Conservation (phyloP, 1,140 invertebrate species). For the Nixonia krombeini region DNA sequence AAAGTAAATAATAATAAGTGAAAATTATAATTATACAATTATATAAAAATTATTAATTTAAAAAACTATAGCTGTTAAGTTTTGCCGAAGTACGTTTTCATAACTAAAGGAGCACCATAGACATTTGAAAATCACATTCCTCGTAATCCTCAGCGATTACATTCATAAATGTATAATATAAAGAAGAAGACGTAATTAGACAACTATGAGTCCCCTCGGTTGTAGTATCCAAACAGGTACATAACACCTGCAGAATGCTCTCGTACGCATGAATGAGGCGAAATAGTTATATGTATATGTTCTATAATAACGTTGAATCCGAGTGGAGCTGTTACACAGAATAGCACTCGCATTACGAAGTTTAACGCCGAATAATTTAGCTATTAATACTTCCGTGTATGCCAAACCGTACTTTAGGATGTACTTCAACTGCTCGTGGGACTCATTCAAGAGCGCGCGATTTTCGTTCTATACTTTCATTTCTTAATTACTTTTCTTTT, state of each 20-base stretch:
- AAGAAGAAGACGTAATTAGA: no score
- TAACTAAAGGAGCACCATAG: no score
- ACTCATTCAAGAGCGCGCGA: not conserved
- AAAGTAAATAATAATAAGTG: no score
- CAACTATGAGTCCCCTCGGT: not conserved
- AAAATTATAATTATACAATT: no score
- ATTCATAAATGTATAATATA: no score
- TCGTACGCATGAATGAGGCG: slow-evolving; percentile 50
- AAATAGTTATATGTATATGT: slow-evolving; percentile 58
- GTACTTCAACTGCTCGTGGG: slow-evolving; percentile 32
- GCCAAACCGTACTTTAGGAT: slow-evolving; percentile 40
- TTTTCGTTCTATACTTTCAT: no score
- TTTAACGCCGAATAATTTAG: slow-evolving; percentile 65
- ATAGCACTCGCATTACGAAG: slow-evolving; percentile 67
- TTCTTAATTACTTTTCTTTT: no score
- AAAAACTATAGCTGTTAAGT: no score
- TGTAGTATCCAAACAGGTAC: slow-evolving; percentile 54
- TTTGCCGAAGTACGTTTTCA: no score
- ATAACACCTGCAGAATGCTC: slow-evolving; percentile 43
- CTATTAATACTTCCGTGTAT: slow-evolving; percentile 58
- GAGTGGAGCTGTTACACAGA: slow-evolving; percentile 63
- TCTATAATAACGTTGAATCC: slow-evolving; percentile 63
- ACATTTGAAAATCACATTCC: no score
- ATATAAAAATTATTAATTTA: no score
- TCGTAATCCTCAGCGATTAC: no score